These are phyloP conservation scores for Melitaea athalia DNA, from an alignment of 2,888 invertebrate species.

Conservation along the genomic window DNA sequence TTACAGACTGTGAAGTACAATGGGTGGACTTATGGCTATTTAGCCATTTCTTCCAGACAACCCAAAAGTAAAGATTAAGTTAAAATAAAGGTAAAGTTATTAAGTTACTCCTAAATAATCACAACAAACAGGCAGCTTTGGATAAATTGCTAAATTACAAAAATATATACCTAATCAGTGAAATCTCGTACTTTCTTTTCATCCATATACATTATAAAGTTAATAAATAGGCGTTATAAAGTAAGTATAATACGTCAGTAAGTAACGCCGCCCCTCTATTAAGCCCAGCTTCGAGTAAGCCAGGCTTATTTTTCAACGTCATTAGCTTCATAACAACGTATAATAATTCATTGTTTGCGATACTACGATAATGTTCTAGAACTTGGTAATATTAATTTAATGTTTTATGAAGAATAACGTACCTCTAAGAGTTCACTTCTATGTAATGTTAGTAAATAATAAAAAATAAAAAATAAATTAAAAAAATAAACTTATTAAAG, in stretches of 20 bases:
- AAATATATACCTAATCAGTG: background rate
- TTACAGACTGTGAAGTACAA: too few species aligned
- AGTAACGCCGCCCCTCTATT: slow-evolving; percentile 49
- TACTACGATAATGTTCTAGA: background rate
- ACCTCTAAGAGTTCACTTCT: too few species aligned
- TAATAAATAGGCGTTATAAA: slow-evolving; percentile 35
- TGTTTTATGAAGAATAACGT: background rate
- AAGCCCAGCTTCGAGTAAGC: slow-evolving; percentile 49
- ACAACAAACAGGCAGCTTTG: background rate
- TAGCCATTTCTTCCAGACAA: too few species aligned
- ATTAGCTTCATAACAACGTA: slow-evolving; percentile 45
- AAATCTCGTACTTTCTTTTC: background rate
- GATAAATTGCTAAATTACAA: background rate
- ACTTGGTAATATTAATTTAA: background rate
- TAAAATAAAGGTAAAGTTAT: too few species aligned
- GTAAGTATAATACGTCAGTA: slow-evolving; percentile 55
- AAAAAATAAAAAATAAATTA: too few species aligned
- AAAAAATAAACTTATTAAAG: too few species aligned
- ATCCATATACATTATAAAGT: background rate
- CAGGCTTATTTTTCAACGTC: slow-evolving; percentile 64
- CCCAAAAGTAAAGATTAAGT: too few species aligned
- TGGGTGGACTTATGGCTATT: too few species aligned
- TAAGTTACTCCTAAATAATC: too few species aligned
- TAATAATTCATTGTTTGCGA: background rate
- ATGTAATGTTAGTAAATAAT: too few species aligned